Evolutionary conservation across 2,797 vertebrate species (phyloP), one percentile per base, ranked within the genome.

Genomic region (Sarcoramphus papa): DNA sequence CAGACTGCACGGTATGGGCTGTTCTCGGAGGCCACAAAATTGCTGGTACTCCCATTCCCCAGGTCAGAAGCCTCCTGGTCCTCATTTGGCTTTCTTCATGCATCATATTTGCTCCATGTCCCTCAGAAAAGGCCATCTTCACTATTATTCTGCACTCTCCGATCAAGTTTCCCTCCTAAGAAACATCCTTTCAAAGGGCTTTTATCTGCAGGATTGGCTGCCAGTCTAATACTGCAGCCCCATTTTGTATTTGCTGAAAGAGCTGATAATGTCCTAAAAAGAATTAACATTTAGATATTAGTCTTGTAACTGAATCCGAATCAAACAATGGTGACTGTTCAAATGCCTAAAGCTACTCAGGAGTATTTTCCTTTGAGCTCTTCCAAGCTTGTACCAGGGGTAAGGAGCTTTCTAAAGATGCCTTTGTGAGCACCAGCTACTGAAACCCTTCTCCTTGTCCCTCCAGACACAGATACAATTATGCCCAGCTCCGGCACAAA

Each of bases 391-490:
- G 70, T 89, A 96, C 85, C 90, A 94, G 90, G 76, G 57, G 70
- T 90, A 92, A 93, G 76, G 60, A 95, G 85, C 69, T 90, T 96
- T 97, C 92, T 97, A 96, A 97, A 95, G 93, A 96, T 81, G 94
- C 57, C 93, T 97, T 97, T 97, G 96, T 96, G 88, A 92, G 73
- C 73, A 80, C 24, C 68, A 94, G 94, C 63, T 62, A 92, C 91
- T 90, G 92, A 96, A 97, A 96, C 73, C 78, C 87, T 88, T 92
- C 85, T 92, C 91, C 94, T 92, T 88, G 85, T 97, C 80, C 73
- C 90, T 80, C 65, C 65, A 95, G 73, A 97, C 91, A 94, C 84
- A 88, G 93, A 95, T 79, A 93, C 93, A 92, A 97, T 96, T 97
- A 94, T 96, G 76, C 47, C 69, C 90, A 91, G 86, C 76, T 94